phyloP scores from a whole-genome alignment of 2,888 invertebrate genomes.

The Heliconius cydno region DNA sequence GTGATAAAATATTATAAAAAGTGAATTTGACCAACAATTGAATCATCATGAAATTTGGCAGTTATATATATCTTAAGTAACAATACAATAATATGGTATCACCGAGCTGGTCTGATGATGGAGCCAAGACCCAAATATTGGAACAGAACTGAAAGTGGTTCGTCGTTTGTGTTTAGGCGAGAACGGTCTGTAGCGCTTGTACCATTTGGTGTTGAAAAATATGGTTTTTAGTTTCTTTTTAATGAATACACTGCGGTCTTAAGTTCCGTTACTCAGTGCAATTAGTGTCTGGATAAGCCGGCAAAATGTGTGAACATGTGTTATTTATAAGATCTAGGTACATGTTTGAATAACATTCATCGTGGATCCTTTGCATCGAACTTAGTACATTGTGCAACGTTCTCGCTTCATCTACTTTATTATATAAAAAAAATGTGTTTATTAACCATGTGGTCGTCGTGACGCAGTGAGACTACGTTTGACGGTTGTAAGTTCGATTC shows the following conservation, averaged over 20 bases:
- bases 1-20: too few relatives aligned
- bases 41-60: too few relatives aligned
- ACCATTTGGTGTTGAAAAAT: not conserved
- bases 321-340: too few relatives aligned
- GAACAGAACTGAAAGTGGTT: not conserved
- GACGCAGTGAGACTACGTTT: too few relatives aligned
- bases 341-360: not conserved
- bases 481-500: too few relatives aligned
- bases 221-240: too few relatives aligned
- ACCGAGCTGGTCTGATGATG: not conserved
- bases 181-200: not conserved
- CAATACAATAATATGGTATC: too few relatives aligned
- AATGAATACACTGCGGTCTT: not conserved
- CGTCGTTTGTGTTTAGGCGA: not conserved
- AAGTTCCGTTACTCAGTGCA: not conserved
- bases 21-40: too few relatives aligned
- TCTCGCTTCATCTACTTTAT: not conserved
- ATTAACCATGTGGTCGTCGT: too few relatives aligned
- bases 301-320: not conserved
- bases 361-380: not conserved
- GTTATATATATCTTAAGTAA: too few relatives aligned
- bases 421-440: not conserved
- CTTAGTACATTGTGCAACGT: not conserved
- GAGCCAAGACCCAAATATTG: not conserved
- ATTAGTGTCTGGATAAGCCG: not conserved